These are phyloP conservation scores for Arizona elegans DNA, from an alignment of 2,113 vertebrate species.

Conservation along the genomic window DNA sequence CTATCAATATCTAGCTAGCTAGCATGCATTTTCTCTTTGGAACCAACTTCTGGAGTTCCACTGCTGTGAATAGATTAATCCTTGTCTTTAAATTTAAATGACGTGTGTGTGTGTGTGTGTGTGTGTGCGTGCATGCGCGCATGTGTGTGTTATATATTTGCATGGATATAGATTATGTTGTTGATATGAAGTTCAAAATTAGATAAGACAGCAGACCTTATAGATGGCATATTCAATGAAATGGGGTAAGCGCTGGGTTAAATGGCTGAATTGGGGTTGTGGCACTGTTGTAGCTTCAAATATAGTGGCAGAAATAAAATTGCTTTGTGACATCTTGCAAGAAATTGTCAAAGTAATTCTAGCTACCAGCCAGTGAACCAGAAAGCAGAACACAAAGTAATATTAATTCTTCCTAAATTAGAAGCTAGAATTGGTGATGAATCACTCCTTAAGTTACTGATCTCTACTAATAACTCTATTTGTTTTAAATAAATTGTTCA, in stretches of 20 bases:
- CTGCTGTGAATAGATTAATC: not conserved
- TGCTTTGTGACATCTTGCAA: not conserved
- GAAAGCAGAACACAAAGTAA: not conserved
- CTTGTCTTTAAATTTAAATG: not conserved
- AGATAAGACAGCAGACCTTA: not conserved
- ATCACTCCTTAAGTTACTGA: not conserved
- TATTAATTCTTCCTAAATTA: not conserved
- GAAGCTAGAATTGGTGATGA: not conserved
- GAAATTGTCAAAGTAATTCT: not conserved
- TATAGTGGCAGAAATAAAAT: not conserved
- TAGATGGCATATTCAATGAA: not conserved
- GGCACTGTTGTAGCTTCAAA: not conserved
- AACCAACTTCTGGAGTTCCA: no score
- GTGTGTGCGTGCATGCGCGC: not conserved
- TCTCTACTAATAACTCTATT: not conserved
- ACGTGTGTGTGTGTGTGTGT: not conserved
- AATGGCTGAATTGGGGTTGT: not conserved
- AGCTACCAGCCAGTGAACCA: slow-evolving; percentile 18
- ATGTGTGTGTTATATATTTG: not conserved
- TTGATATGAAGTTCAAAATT: not conserved
- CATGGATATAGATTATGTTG: not conserved
- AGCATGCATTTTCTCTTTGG: not conserved
- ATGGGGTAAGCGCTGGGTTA: not conserved
- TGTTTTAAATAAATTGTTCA: slow-evolving; percentile 33
- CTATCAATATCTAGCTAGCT: not conserved